Conservation (phyloP, 2,113 vertebrate genomes). For the Neolamprologus toae region DNA sequence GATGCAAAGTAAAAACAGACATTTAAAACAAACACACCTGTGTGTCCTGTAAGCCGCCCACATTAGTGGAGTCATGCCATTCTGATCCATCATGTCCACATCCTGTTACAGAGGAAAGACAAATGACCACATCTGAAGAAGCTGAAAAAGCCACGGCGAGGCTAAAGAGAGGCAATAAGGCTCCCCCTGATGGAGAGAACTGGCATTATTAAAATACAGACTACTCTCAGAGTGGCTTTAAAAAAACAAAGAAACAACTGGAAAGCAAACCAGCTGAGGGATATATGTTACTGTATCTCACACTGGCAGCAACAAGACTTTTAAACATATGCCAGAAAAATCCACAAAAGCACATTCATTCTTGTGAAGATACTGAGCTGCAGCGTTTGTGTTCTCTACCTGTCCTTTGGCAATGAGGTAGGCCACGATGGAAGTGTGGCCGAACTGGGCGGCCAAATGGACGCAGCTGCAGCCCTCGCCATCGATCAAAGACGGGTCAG, state of each 20-base stretch:
- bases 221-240: neutral
- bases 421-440: conserved; percentile 98
- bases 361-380: neutral
- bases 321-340: neutral
- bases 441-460: conserved; percentile 96
- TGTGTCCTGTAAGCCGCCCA: conserved; percentile 99
- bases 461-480: conserved; percentile 98
- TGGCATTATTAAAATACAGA: neutral
- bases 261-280: neutral
- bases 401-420: conserved; percentile 99
- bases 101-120: conserved; percentile 69
- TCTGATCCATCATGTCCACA: conserved; percentile 99
- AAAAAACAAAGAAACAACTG: neutral
- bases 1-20: neutral
- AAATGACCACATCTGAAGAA: neutral
- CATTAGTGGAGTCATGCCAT: conserved; percentile 99
- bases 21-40: conserved; percentile 72
- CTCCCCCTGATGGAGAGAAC: conserved; percentile 34
- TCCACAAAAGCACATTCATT: accelerated
- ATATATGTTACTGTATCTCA: neutral
- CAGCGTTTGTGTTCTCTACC: conserved; percentile 62
- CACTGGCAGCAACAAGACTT: neutral
- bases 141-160: neutral
- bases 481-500: conserved; percentile 95
- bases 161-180: neutral